Evolutionary conservation across 2,113 vertebrate species (phyloP), one percentile per base, ranked within the genome.

Genomic region (Agelaius phoeniceus): DNA sequence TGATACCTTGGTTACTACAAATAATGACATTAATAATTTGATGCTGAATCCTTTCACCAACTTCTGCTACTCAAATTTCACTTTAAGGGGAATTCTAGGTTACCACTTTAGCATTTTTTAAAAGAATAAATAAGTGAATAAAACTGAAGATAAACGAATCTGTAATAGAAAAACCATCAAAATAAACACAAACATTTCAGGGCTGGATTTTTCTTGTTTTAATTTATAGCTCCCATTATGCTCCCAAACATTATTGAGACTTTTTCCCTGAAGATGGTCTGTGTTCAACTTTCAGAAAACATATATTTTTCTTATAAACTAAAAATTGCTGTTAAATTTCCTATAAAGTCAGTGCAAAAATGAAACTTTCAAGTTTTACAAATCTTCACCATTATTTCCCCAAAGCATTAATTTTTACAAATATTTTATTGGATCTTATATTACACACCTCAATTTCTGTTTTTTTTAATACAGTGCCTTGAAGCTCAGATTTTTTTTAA

Each of bases 331-430:
- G 16, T 58, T 76, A 77, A 55, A 63, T 63, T 79, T 74, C 23
- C 33, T 77, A 19, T 55, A 66, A 96, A 94, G 33, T 55, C 33
- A 69, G 21, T 77, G 37, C 13, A 76, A 79, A 95, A 94, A 72
- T 13, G 16, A 85, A 92, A 83, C 46, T 83, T 91, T 76, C 30
- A 12, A 48, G 8, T 74, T 85, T 71, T 95, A 55, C 75, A 67
- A 67, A 94, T 71, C 67, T 92, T 69, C 59, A 59, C 19, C 18
- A 71, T 51, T 82, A 83, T 95, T 83, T 94, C 44, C 61, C 68
- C 27, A 84, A 95, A 92, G 35, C 51, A 80, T 67, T 91, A 87
- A 37, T 84, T 96, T 95, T 86, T 90, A 68, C 68, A 92, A 90
- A 93, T 81, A 88, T 44, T 91, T 92, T 57, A 72, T 72, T 88